These are phyloP conservation scores for Catajapyx aquilonaris DNA, from an alignment of 1,140 invertebrate genomes.

Conservation along the genomic window DNA sequence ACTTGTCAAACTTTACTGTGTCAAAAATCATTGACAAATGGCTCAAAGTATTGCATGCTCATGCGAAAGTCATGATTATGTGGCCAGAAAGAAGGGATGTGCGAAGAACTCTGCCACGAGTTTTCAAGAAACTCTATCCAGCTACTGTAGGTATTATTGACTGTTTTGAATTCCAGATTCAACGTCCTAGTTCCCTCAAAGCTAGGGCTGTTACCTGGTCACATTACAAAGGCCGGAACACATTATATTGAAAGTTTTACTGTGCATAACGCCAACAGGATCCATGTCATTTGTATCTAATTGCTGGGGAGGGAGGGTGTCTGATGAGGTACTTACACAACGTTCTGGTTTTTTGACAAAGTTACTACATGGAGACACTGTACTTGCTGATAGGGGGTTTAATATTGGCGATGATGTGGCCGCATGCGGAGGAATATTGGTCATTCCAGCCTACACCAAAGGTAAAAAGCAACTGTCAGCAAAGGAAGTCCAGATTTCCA, in stretches of 20 bases:
- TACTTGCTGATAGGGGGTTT: conserved; percentile 8
- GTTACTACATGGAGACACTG: conserved; percentile 8
- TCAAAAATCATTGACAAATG: no score
- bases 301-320: conserved; percentile 10
- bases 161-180: no score
- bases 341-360: conserved; percentile 10
- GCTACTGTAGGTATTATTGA: no score
- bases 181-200: no score
- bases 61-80: no score
- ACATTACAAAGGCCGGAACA: no score
- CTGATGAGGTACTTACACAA: conserved; percentile 11
- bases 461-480: conserved; percentile 8
- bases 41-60: no score
- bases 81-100: no score
- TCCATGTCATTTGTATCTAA: conserved; percentile 11
- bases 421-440: conserved; percentile 1
- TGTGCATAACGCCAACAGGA: conserved; percentile 12
- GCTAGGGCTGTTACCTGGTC: no score
- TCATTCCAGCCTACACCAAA: conserved; percentile 11
- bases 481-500: conserved; percentile 9
- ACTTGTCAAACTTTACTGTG: no score
- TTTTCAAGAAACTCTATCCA: no score
- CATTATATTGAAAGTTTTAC: conserved; percentile 4
- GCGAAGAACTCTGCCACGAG: no score
- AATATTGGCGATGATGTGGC: conserved; percentile 7